Base-by-base conservation (phyloP, 2,888 invertebrate genomes). In the Teleiodes luculella region DNA sequence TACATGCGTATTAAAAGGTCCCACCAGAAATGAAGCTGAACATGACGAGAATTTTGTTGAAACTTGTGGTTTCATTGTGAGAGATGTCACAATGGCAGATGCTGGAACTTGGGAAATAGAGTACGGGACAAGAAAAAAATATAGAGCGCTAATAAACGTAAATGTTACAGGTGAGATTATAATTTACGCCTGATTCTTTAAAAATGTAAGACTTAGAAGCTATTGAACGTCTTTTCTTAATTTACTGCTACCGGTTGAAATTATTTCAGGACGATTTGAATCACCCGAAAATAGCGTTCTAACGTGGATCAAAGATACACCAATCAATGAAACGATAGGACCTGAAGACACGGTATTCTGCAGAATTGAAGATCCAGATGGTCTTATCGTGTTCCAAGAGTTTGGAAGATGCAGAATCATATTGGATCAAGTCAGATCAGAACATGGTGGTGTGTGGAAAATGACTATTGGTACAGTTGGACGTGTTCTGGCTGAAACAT, bases 271-370 rank as follows among this genome's bases (percentile, higher is more conserved):
- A 8, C 20, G 49, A 37, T 33, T 33, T 18, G 14, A 7, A 24
- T 31, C 24, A 14, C 24, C 13, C n/a, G 18, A 28, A 8, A 49
- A 14, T 14, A 8, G 10, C 6, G 30, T 2, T 24, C 1, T 76
- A 74, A 70, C 60, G 45, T 13, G n/a, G n/a, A n/a, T n/a, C n/a
- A 55, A 65, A 31, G 77, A 78, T 36, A 65, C 61, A 18, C 59
- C 74, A 3, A 67, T 82, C 0, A 57, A 70, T 20, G 55, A 62
- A 24, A 54, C 56, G 1, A 31, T 85, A 5, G 87, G 88, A 0
- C 78, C 86, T 0, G 71, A 73, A 50, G 62, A 77, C 48, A 72
- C 79, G 0, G 65, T 80, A 0, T 87, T 82, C 67, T 89, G 89
- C 59, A 74, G 60, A 53, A 55, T 86, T 1, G 55, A 61, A 5